Percentiles rank a stretch among this genome's conserved stretches.
These are phyloP conservation scores for Dendropsophus ebraccatus DNA, from an alignment of 2,113 vertebrate genomes.

Conservation along the genomic window DNA sequence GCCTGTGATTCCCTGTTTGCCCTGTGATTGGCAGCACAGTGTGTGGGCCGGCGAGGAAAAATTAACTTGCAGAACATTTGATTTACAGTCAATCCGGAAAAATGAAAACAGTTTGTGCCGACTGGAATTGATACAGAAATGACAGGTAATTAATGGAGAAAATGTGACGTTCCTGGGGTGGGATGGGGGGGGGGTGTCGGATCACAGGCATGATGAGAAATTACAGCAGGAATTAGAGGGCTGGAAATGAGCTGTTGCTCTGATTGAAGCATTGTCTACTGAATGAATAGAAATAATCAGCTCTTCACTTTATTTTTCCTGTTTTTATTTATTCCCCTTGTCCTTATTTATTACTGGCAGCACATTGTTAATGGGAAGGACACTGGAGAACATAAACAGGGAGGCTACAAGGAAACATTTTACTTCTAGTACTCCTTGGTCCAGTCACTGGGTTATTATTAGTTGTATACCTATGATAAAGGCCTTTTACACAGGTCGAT, in stretches of 20 bases:
- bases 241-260: background rate
- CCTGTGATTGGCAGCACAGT: conserved; percentile 14
- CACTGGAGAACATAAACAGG: background rate
- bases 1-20: background rate
- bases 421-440: too few species aligned
- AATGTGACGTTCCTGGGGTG: background rate
- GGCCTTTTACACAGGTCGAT: too few species aligned
- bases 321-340: background rate
- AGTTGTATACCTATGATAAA: background rate
- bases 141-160: conserved; percentile 3
- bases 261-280: background rate
- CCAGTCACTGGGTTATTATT: background rate
- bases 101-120: conserved; percentile 23
- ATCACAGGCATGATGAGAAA: conserved; percentile 21
- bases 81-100: conserved; percentile 21
- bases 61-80: conserved; percentile 36
- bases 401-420: background rate
- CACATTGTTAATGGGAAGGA: background rate
- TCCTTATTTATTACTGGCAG: background rate
- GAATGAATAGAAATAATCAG: conserved; percentile 1
- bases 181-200: too few species aligned
- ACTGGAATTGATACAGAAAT: conserved; percentile 28
- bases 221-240: conserved; percentile 1
- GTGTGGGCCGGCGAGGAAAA: conserved; percentile 12
- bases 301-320: background rate